Percentiles rank a stretch among this genome's conserved stretches.
These are phyloP conservation scores for Leguminivora glycinivorella DNA, from an alignment of 1,140 invertebrate genomes.

Conservation along the genomic window DNA sequence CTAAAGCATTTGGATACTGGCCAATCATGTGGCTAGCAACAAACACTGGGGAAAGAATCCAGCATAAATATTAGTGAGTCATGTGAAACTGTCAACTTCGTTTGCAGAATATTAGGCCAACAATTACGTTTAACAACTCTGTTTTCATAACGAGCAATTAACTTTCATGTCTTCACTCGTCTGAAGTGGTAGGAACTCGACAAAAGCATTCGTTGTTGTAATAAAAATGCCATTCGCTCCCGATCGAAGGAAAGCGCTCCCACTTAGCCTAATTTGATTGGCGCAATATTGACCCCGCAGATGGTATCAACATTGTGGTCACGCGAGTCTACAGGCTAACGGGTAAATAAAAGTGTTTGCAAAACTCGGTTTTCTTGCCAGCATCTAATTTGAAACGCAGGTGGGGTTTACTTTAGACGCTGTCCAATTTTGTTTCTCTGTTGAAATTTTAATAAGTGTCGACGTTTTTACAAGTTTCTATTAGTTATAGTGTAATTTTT, in stretches of 20 bases:
- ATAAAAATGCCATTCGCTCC: slow-evolving; percentile 25
- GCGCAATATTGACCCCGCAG: slow-evolving; percentile 13
- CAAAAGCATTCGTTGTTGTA: slow-evolving; percentile 15
- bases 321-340: slow-evolving; percentile 1
- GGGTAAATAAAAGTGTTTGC: slow-evolving; percentile 6
- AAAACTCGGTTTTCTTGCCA: background rate
- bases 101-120: background rate
- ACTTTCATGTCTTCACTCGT: slow-evolving; percentile 13
- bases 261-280: slow-evolving; percentile 29
- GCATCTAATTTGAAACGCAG: slow-evolving; percentile 21
- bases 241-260: slow-evolving; percentile 19
- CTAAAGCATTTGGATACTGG: slow-evolving; percentile 20
- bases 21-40: background rate
- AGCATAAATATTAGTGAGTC: slow-evolving; percentile 19
- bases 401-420: background rate
- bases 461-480: slow-evolving; percentile 11
- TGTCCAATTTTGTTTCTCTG: background rate
- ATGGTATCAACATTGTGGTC: slow-evolving; percentile 23
- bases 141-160: slow-evolving; percentile 25
- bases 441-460: slow-evolving; percentile 8
- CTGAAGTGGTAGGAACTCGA: slow-evolving; percentile 7
- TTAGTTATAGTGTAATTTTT: no score
- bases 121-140: slow-evolving; percentile 14
- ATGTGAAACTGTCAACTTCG: slow-evolving; percentile 4
- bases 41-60: slow-evolving; percentile 6